phyloP scores from a whole-genome alignment of 2,113 vertebrate genomes.

The Ia io region DNA sequence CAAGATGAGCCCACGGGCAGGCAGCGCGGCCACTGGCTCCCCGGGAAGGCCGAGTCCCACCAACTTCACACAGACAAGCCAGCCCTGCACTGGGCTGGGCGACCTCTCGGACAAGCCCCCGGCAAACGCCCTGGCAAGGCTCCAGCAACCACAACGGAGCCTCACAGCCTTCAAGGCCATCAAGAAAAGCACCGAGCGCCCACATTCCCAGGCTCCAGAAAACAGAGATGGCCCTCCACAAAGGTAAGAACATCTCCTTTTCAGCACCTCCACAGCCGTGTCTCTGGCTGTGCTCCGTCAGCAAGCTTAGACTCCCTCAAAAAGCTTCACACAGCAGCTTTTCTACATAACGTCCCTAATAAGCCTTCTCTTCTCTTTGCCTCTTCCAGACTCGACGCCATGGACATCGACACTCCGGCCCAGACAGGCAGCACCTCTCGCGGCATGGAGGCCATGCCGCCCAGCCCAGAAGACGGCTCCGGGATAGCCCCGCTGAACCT shows the following conservation, averaged over 20 bases:
- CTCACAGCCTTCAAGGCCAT: slow-evolving; percentile 77
- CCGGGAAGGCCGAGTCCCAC: slow-evolving; percentile 92
- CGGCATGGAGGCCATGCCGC: background rate
- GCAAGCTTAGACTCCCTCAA: background rate
- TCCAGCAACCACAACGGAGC: slow-evolving; percentile 71
- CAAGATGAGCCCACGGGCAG: slow-evolving; percentile 92
- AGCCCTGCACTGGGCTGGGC: slow-evolving; percentile 70
- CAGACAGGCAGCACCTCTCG: background rate
- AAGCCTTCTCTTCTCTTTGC: background rate
- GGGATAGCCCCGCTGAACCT: slow-evolving; percentile 90
- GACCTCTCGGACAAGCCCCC: slow-evolving; percentile 76
- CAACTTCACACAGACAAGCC: slow-evolving; percentile 88
- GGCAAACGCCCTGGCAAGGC: slow-evolving; percentile 51
- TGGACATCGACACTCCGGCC: slow-evolving; percentile 42
- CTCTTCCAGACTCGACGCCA: slow-evolving; percentile 74
- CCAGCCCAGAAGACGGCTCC: slow-evolving; percentile 73
- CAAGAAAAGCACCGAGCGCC: slow-evolving; percentile 68
- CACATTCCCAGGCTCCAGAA: slow-evolving; percentile 40
- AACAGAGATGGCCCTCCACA: slow-evolving; percentile 71
- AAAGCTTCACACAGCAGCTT: background rate
- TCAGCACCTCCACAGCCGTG: background rate
- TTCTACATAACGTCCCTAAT: background rate
- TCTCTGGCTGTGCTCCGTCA: background rate
- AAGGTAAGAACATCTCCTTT: slow-evolving; percentile 78
- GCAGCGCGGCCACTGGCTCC: slow-evolving; percentile 92